Evolutionary conservation across 2,797 vertebrate species (phyloP).

Genomic region (Bryconaethiops microstoma): DNA sequence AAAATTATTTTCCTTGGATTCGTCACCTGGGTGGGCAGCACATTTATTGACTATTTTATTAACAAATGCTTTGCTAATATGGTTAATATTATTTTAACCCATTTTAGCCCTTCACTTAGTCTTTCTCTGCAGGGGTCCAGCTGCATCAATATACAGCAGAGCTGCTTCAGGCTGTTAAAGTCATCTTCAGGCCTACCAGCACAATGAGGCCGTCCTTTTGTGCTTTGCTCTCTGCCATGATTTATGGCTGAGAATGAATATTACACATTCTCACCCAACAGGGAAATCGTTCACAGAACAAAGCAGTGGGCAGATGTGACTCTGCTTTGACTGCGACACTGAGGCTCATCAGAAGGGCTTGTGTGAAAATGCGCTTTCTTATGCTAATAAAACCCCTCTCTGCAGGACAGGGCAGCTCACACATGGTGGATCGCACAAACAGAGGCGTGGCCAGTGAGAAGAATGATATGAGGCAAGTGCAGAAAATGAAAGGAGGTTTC

Average conservation of each 20-base stretch:
- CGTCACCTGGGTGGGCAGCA: no score
- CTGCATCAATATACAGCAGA: neutral
- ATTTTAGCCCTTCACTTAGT: neutral
- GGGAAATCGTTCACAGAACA: conserved; percentile 3
- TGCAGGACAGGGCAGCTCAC: conserved; percentile 19
- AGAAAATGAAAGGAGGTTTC: conserved; percentile 44
- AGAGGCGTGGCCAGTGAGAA: conserved; percentile 15
- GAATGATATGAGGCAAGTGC: neutral
- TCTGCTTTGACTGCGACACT: conserved; percentile 6
- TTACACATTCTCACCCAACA: conserved; percentile 16
- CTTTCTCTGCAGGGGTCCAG: conserved; percentile 2
- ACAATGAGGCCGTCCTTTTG: conserved; percentile 23
- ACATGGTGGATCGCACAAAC: conserved; percentile 60
- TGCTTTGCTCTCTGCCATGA: conserved; percentile 14
- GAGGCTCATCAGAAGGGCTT: neutral
- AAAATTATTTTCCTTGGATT: no score
- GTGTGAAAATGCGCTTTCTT: neutral
- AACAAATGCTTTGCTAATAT: neutral
- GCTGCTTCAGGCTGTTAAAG: conserved; percentile 17
- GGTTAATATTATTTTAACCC: neutral
- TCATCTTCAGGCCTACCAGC: conserved; percentile 15
- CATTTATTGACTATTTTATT: neutral
- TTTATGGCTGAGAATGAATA: conserved; percentile 31
- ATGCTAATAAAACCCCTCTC: conserved; percentile 28
- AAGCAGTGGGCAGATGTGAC: neutral